phyloP scores from a whole-genome alignment of 1,140 invertebrate species.

The Ips typographus region DNA sequence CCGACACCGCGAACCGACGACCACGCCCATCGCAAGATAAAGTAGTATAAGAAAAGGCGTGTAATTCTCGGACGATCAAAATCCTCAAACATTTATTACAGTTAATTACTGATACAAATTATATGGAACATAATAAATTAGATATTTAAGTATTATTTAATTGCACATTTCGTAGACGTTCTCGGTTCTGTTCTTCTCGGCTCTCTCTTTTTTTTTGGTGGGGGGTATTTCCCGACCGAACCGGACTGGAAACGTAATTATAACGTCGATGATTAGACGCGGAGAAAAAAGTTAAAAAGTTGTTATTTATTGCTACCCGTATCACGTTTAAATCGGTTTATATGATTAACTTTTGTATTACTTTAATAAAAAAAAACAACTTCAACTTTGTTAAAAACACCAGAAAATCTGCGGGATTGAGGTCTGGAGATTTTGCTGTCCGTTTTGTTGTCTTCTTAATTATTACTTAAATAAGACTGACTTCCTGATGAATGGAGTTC shows the following conservation, averaged over 20 bases:
- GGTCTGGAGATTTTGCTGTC: too few relatives aligned
- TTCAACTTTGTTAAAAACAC: too few relatives aligned
- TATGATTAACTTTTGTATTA: too few relatives aligned
- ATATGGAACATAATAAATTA: conserved; percentile 50
- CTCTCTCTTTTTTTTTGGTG: conserved; percentile 6
- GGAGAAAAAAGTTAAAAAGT: too few relatives aligned
- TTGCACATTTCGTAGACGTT: conserved; percentile 39
- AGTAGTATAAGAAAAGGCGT: conserved; percentile 41
- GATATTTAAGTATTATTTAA: conserved; percentile 50
- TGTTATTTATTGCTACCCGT: too few relatives aligned
- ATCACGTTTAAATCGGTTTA: too few relatives aligned
- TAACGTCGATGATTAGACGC: too few relatives aligned
- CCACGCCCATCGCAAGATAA: conserved; percentile 43
- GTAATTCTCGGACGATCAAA: conserved; percentile 43
- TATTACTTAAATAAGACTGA: too few relatives aligned
- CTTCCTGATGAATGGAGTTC: too few relatives aligned
- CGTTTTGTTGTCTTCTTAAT: too few relatives aligned
- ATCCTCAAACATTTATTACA: conserved; percentile 43
- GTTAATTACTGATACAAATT: conserved; percentile 49
- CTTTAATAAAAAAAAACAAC: too few relatives aligned
- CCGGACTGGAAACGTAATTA: background rate
- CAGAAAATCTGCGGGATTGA: too few relatives aligned
- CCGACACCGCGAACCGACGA: background rate
- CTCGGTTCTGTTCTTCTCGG: background rate
- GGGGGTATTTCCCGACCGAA: background rate